Evolutionary conservation across 2,888 invertebrate genomes (phyloP).

Genomic region (Polyommatus iphigenia): DNA sequence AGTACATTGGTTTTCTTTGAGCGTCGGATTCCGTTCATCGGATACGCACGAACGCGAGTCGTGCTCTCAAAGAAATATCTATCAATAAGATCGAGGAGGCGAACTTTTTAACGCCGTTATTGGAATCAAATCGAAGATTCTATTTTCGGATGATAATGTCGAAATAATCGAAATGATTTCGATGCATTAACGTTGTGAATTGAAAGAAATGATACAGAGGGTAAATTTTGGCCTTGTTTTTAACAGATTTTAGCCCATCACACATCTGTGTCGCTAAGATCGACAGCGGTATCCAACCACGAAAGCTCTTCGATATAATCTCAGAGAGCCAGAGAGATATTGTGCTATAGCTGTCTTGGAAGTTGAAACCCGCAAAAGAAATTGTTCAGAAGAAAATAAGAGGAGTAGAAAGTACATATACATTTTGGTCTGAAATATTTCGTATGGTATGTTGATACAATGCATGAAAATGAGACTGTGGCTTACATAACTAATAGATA

Average conservation of each 20-base stretch:
- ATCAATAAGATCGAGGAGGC: slow-evolving; percentile 13
- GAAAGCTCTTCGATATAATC: no score
- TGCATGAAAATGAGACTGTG: neutral
- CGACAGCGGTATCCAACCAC: no score
- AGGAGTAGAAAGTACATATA: no score
- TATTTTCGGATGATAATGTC: slow-evolving; percentile 5
- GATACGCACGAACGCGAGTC: slow-evolving; percentile 24
- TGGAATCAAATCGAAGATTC: neutral
- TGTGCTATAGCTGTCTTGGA: no score
- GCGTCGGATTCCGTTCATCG: slow-evolving; percentile 25
- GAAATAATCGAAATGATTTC: neutral
- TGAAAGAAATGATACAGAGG: neutral
- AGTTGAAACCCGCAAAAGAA: neutral
- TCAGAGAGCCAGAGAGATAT: no score
- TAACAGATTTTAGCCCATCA: no score
- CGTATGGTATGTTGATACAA: neutral
- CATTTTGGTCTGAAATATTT: neutral
- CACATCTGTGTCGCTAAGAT: no score
- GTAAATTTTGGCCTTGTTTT: neutral
- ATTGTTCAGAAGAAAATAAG: neutral
- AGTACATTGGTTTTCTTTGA: slow-evolving; percentile 25
- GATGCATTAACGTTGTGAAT: neutral
- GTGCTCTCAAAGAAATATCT: slow-evolving; percentile 22
- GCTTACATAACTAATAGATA: slow-evolving; percentile 2
- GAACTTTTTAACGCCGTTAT: slow-evolving; percentile 19